phyloP scores from a whole-genome alignment of 1,140 invertebrate species.

The Cheumatopsyche charites region DNA sequence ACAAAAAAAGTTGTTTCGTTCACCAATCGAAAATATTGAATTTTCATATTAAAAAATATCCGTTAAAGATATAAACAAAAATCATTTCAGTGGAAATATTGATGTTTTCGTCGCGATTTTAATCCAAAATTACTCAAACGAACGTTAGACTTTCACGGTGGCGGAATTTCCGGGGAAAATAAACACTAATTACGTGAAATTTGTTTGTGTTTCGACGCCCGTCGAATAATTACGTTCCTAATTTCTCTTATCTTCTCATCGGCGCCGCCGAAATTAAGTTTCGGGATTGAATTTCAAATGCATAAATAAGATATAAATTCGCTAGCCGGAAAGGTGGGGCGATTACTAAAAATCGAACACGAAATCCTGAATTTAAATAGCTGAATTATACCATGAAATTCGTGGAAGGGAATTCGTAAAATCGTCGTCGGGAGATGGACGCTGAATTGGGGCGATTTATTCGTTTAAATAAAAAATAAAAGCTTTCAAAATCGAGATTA shows the following conservation, averaged over 20 bases:
- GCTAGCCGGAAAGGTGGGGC: constrained; percentile 3
- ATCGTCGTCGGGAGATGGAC: not conserved
- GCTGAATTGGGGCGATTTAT: not conserved
- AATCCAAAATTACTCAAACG: not conserved
- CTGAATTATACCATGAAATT: constrained; percentile 21
- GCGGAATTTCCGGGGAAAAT: not conserved
- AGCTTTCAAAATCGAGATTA: constrained; percentile 10
- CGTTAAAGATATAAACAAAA: too few species aligned
- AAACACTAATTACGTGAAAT: constrained; percentile 24
- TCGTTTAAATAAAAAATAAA: not conserved
- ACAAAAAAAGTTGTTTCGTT: too few species aligned
- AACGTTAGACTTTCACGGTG: not conserved
- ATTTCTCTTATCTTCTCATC: constrained; percentile 23
- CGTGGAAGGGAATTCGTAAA: not conserved
- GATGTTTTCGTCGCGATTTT: constrained; percentile 1
- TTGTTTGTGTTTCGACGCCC: constrained; percentile 26
- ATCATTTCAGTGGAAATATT: not conserved
- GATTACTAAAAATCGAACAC: constrained; percentile 24
- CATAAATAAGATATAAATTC: constrained; percentile 27
- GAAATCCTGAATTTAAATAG: constrained; percentile 26
- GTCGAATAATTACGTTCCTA: constrained; percentile 22
- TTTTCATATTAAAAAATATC: too few species aligned
- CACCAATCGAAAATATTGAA: too few species aligned
- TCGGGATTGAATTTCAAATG: constrained; percentile 24
- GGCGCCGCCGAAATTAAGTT: constrained; percentile 18